Percentiles rank a stretch among this genome's conserved stretches.
Conservation (phyloP, 2,888 invertebrate species). For the Thysanoteuthis rhombus region DNA sequence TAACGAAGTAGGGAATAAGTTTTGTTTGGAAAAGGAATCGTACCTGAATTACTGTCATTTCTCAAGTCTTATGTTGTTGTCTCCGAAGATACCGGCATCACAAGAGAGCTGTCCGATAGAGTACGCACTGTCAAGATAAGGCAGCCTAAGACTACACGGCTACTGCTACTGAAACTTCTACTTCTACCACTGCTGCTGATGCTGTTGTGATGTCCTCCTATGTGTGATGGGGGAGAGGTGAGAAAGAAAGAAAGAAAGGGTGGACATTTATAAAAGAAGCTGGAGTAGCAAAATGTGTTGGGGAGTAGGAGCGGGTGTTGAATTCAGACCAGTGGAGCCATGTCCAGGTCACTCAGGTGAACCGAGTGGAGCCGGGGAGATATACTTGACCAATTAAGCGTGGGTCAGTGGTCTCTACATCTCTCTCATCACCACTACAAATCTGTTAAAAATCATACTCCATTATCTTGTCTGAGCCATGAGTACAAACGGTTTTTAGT, state of each 20-base stretch:
- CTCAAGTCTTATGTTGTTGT: neutral
- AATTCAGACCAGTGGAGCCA: conserved; percentile 21
- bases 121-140: neutral
- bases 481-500: no score
- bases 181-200: neutral
- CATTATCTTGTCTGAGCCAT: no score
- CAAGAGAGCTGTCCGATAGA: neutral
- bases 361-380: conserved; percentile 12
- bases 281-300: neutral
- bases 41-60: neutral
- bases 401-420: neutral
- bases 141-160: neutral
- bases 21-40: neutral
- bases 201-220: neutral
- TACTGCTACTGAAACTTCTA: no score
- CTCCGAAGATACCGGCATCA: neutral
- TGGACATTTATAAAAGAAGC: neutral
- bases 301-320: neutral
- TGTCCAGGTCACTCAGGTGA: conserved; percentile 1
- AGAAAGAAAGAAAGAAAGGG: neutral
- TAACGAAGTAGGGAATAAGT: neutral
- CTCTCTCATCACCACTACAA: neutral
- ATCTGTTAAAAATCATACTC: neutral
- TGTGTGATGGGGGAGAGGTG: neutral
- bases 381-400: conserved; percentile 26